Evolutionary conservation across 2,113 vertebrate genomes (phyloP).

Genomic region (Nothoprocta perdicaria): DNA sequence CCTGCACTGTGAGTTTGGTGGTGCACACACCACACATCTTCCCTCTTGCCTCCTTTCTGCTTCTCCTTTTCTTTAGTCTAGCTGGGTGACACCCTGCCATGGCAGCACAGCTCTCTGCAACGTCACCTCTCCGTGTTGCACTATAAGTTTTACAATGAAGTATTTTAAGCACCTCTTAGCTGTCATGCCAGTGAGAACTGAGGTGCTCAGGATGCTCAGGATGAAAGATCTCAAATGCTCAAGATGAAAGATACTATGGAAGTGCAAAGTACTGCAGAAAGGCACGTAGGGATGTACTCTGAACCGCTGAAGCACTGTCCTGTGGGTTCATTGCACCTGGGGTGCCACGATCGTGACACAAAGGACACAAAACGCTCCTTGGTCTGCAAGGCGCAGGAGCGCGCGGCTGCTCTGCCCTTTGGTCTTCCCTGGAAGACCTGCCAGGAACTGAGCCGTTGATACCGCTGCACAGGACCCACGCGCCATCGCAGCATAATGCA

Average conservation of each 20-base stretch:
- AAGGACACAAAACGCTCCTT: background rate
- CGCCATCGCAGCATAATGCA: background rate
- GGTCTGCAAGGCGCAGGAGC: background rate
- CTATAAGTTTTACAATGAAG: too few relatives aligned
- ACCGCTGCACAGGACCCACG: background rate
- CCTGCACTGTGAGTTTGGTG: background rate
- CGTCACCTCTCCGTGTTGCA: too few relatives aligned
- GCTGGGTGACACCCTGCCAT: rapidly evolving
- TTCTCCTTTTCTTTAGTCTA: background rate
- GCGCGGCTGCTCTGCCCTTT: background rate
- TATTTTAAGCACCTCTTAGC: too few relatives aligned
- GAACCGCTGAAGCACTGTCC: too few relatives aligned
- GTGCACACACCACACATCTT: rapidly evolving
- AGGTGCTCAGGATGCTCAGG: too few relatives aligned
- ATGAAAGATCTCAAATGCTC: too few relatives aligned
- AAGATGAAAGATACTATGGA: too few relatives aligned
- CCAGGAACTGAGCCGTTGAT: background rate
- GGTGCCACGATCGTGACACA: rapidly evolving
- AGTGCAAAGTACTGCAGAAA: too few relatives aligned
- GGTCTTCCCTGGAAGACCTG: background rate
- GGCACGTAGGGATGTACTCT: too few relatives aligned
- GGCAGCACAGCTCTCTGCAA: too few relatives aligned
- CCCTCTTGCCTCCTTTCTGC: background rate
- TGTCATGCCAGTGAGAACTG: too few relatives aligned
- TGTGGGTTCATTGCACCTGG: too few relatives aligned